A percentile compares a stretch with the other conserved stretches of the same genome.
phyloP scores from a whole-genome alignment of 2,797 vertebrate species.

The Xerus rutilus region DNA sequence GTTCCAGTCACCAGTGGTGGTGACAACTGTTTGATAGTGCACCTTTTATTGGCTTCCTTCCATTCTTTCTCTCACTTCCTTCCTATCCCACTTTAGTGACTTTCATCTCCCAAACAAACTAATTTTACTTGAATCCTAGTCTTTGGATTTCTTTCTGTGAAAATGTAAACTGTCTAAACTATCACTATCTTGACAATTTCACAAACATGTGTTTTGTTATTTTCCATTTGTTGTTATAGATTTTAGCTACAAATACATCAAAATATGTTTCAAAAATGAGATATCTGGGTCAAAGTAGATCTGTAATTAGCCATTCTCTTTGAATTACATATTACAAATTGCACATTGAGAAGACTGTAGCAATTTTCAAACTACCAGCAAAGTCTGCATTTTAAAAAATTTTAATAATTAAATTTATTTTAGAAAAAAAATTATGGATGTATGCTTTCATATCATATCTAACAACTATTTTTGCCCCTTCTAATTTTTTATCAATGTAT shows the following conservation, averaged over 20 bases:
- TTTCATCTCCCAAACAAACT: background rate
- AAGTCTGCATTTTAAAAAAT: background rate
- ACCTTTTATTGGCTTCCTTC: background rate
- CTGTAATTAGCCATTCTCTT: background rate
- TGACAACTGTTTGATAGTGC: background rate
- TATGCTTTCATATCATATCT: no score
- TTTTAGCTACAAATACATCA: background rate
- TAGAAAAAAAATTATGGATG: no score
- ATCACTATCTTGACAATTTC: background rate
- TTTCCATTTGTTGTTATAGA: background rate
- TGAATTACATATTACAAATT: constrained; percentile 29
- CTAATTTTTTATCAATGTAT: no score
- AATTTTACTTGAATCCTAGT: background rate
- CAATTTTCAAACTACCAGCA: background rate
- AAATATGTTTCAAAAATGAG: background rate
- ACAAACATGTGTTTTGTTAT: background rate
- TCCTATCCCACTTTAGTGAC: background rate
- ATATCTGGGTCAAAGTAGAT: background rate
- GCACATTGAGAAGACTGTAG: background rate
- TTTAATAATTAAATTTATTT: no score
- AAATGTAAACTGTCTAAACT: background rate
- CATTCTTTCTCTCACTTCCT: background rate
- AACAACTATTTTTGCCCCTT: no score
- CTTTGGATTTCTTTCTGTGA: background rate
- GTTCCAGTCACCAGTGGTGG: background rate